Evolutionary conservation across 2,113 vertebrate species (phyloP).

Genomic region (Orthonyx spaldingii): DNA sequence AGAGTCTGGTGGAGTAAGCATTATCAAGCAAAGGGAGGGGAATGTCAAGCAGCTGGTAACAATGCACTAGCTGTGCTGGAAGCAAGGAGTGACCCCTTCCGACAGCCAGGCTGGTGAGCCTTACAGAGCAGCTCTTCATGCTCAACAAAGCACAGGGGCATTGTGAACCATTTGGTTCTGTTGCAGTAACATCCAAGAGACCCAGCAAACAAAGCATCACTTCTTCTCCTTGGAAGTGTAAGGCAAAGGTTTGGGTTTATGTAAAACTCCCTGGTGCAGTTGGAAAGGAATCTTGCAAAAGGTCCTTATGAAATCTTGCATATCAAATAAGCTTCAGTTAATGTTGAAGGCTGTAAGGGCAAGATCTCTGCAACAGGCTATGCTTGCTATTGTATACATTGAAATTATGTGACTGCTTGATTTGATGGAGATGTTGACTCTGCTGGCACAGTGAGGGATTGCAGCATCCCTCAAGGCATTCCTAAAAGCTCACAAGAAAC

Average conservation of each 20-base stretch:
- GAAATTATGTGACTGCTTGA: not conserved
- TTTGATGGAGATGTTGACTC: not conserved
- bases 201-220: not conserved
- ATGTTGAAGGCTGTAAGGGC: not conserved
- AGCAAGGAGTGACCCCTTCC: not conserved
- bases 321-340: not conserved
- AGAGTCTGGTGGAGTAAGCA: not conserved
- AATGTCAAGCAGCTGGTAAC: not conserved
- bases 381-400: not conserved
- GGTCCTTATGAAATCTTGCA: not conserved
- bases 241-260: not conserved
- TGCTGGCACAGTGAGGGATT: not conserved
- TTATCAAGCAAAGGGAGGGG: not conserved
- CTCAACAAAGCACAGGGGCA: not conserved
- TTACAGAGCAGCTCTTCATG: not conserved
- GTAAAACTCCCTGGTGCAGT: not conserved
- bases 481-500: not conserved
- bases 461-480: not conserved
- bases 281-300: not conserved
- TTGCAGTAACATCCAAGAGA: not conserved
- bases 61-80: not conserved
- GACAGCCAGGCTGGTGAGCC: not conserved
- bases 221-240: not conserved
- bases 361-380: not conserved
- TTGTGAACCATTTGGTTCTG: not conserved